phyloP scores from a whole-genome alignment of 2,888 invertebrate genomes.

The Brenthis daphne region DNA sequence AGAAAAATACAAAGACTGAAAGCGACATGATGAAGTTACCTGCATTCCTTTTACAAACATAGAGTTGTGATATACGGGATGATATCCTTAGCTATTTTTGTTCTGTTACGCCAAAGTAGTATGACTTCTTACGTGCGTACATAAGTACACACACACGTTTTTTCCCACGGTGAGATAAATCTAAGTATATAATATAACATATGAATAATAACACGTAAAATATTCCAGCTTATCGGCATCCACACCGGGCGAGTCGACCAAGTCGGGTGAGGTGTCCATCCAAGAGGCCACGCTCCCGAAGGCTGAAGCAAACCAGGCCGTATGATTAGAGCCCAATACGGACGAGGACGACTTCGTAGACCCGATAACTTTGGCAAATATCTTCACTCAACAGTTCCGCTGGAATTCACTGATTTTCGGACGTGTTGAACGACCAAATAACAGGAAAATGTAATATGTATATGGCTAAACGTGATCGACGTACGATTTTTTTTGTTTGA shows the following conservation, averaged over 20 bases:
- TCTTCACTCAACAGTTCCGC: conserved; percentile 50
- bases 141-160: too few relatives aligned
- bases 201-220: neutral
- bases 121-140: too few relatives aligned
- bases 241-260: conserved; percentile 41
- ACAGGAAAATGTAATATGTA: conserved; percentile 23
- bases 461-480: neutral
- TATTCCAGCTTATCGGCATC: conserved; percentile 56
- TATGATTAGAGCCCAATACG: conserved; percentile 52
- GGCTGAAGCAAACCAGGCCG: conserved; percentile 54
- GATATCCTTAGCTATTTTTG: too few relatives aligned
- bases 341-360: conserved; percentile 44
- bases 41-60: too few relatives aligned
- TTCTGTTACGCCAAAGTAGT: too few relatives aligned
- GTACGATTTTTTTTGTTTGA: neutral
- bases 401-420: conserved; percentile 48
- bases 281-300: conserved; percentile 49
- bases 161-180: neutral
- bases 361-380: conserved; percentile 50
- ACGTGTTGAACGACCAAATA: conserved; percentile 24
- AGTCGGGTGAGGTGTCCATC: conserved; percentile 40
- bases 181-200: neutral
- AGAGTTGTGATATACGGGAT: too few relatives aligned
- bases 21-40: too few relatives aligned
- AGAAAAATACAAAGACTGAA: too few relatives aligned